These are phyloP conservation scores for Exaiptasia diaphana DNA, from an alignment of 64 coral and sea anemone genomes.

Conservation along the genomic window DNA sequence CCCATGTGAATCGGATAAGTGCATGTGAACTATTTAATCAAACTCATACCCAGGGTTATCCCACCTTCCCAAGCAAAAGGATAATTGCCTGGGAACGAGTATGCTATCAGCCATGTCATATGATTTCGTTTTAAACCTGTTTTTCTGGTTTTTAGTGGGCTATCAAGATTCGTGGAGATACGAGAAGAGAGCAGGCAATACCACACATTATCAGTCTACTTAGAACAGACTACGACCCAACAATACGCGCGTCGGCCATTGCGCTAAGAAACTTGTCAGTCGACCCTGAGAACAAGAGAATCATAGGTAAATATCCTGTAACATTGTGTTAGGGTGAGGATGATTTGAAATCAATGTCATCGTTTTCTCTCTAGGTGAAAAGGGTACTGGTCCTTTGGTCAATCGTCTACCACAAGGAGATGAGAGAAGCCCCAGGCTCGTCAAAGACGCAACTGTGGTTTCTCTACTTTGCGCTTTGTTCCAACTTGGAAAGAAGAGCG, in stretches of 20 bases:
- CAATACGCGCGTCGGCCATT: slow-evolving; percentile 74
- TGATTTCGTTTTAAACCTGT: no score
- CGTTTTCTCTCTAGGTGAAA: slow-evolving; percentile 59
- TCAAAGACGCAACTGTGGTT: slow-evolving; percentile 76
- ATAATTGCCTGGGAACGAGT: no score
- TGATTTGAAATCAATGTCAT: background rate
- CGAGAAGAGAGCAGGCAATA: slow-evolving; percentile 69
- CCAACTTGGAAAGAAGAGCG: slow-evolving; percentile 71
- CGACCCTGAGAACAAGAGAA: slow-evolving; percentile 76
- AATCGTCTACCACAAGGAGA: slow-evolving; percentile 55
- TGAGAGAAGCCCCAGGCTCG: slow-evolving; percentile 7
- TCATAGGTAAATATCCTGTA: slow-evolving; percentile 87
- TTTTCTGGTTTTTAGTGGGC: slow-evolving; percentile 56
- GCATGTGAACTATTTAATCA: no score
- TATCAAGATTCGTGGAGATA: slow-evolving; percentile 89
- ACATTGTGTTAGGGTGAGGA: no score
- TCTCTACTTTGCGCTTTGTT: slow-evolving; percentile 78
- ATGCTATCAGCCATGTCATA: no score
- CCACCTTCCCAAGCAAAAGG: no score
- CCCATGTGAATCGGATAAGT: no score
- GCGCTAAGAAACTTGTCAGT: slow-evolving; percentile 76
- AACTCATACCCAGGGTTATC: no score
- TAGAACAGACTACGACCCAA: slow-evolving; percentile 77
- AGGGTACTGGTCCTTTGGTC: slow-evolving; percentile 48
- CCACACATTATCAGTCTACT: slow-evolving; percentile 66